These are phyloP conservation scores for Tinea semifulvella DNA, from an alignment of 2,888 invertebrate species.

Conservation along the genomic window DNA sequence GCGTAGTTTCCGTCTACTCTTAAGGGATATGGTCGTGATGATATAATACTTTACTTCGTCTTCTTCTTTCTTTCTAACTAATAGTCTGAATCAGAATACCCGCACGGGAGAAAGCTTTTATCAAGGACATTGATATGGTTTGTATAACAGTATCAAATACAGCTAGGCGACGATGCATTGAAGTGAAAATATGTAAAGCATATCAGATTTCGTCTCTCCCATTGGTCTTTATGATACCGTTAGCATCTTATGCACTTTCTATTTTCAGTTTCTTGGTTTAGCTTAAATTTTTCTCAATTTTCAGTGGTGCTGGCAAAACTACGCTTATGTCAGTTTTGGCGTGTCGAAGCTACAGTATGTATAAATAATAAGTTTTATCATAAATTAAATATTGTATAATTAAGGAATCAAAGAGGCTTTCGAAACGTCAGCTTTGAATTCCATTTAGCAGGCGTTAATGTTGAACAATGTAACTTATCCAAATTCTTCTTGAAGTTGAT, in stretches of 20 bases:
- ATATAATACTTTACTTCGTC: no score
- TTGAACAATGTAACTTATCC: no score
- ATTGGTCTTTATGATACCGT: constrained; percentile 3
- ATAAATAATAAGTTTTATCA: background rate
- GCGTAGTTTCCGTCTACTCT: no score
- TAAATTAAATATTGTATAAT: no score
- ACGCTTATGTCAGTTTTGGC: constrained; percentile 88
- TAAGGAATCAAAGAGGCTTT: no score
- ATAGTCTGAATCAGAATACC: no score
- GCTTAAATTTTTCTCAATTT: constrained; percentile 25
- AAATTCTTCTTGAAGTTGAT: no score
- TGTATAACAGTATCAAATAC: constrained; percentile 2
- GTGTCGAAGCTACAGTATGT: constrained; percentile 76
- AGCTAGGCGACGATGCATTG: constrained; percentile 10
- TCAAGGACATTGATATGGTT: constrained; percentile 2
- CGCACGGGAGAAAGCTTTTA: no score
- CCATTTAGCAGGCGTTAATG: no score
- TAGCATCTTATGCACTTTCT: constrained; percentile 9
- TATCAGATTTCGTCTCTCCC: background rate
- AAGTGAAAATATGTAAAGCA: constrained; percentile 5
- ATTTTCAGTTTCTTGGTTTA: constrained; percentile 8
- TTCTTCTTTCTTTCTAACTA: no score
- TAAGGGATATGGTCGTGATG: no score
- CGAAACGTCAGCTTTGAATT: no score
- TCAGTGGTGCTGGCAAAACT: constrained; percentile 89